phyloP scores from a whole-genome alignment of 2,797 vertebrate species.

The Linurgus olivaceus region DNA sequence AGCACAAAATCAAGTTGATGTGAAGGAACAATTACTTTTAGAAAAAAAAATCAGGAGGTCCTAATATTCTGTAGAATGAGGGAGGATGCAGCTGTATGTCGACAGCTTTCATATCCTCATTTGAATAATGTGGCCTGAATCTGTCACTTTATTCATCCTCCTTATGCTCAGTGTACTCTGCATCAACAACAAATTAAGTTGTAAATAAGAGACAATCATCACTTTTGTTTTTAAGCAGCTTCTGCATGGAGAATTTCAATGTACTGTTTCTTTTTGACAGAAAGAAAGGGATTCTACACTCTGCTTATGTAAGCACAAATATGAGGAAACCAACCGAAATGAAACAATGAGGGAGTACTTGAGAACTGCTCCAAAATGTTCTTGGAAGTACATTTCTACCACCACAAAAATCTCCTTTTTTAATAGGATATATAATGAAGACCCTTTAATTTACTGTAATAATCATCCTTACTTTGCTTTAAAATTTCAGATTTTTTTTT shows the following conservation, averaged over 20 bases:
- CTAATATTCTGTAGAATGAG: conserved; percentile 80
- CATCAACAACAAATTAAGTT: conserved; percentile 92
- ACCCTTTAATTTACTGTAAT: neutral
- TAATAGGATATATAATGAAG: neutral
- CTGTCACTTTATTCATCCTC: conserved; percentile 93
- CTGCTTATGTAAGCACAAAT: conserved; percentile 78
- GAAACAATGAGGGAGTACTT: conserved; percentile 76
- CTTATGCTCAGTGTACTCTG: conserved; percentile 91
- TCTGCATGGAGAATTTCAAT: conserved; percentile 81
- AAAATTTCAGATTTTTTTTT: neutral
- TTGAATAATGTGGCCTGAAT: conserved; percentile 99
- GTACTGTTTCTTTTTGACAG: conserved; percentile 73
- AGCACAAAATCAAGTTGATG: conserved; percentile 77
- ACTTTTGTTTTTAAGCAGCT: conserved; percentile 89
- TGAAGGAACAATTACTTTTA: conserved; percentile 78
- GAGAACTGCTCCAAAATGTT: conserved; percentile 60
- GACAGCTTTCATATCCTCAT: conserved; percentile 92
- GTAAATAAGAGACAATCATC: conserved; percentile 89
- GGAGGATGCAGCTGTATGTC: conserved; percentile 89
- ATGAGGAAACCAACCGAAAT: conserved; percentile 72
- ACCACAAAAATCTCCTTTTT: conserved; percentile 43
- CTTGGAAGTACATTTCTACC: conserved; percentile 58
- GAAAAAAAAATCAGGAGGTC: conserved; percentile 76
- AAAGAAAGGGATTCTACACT: conserved; percentile 74
- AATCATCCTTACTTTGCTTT: neutral